Conservation (phyloP, 1,140 invertebrate genomes). For the Eulimnadia texana region DNA sequence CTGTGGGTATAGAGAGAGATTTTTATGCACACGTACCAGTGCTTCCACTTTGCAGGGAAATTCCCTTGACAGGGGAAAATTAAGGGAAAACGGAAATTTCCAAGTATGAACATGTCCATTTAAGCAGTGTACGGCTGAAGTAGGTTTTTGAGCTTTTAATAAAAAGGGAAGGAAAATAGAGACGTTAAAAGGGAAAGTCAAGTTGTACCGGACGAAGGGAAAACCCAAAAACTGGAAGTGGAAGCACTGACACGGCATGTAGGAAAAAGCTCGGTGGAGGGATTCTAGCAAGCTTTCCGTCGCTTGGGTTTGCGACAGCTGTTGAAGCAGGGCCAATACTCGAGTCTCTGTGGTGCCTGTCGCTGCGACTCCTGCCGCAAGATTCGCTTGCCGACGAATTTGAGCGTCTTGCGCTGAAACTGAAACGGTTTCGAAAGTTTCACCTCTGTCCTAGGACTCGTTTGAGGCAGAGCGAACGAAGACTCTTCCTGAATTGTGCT, state of each 20-base stretch:
- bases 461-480: not conserved
- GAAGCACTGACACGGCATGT: not conserved
- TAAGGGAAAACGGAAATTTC: too few species aligned
- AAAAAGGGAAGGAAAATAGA: too few species aligned
- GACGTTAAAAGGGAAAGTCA: too few species aligned
- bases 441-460: not conserved
- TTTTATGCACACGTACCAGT: too few species aligned
- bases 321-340: slow-evolving; percentile 9
- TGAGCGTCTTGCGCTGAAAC: slow-evolving; percentile 4
- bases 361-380: slow-evolving; percentile 1
- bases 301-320: not conserved
- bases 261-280: not conserved
- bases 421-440: slow-evolving; percentile 6
- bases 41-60: too few species aligned
- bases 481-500: slow-evolving; percentile 7
- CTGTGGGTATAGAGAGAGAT: too few species aligned
- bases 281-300: not conserved
- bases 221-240: too few species aligned
- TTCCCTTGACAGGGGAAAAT: too few species aligned
- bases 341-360: slow-evolving; percentile 3
- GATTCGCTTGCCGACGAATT: slow-evolving; percentile 10
- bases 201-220: too few species aligned
- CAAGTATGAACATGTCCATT: too few species aligned
- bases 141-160: too few species aligned
- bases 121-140: too few species aligned